Percentiles rank a stretch among this genome's conserved stretches.
Conservation (phyloP, 2,888 invertebrate genomes). For the Lydus trimaculatus region DNA sequence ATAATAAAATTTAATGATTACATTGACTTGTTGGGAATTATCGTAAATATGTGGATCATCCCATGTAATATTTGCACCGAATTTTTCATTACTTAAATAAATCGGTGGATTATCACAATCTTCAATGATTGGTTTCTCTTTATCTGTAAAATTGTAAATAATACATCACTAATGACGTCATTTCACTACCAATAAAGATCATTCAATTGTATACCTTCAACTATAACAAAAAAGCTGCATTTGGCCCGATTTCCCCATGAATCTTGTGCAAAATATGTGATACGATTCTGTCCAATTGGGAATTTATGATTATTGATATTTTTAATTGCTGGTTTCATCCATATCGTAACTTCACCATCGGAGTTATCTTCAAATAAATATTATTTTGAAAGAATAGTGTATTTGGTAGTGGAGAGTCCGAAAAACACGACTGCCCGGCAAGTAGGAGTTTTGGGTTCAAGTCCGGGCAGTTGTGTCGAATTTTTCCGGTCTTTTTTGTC, state of each 20-base stretch:
- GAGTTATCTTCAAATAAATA: conserved; percentile 65
- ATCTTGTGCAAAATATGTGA: conserved; percentile 72
- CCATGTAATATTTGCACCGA: conserved; percentile 64
- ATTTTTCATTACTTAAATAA: conserved; percentile 54
- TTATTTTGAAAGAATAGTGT: conserved; percentile 27
- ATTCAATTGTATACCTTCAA: conserved; percentile 61
- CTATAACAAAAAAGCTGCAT: conserved; percentile 67
- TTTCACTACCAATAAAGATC: not conserved
- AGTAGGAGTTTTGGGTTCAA: no score
- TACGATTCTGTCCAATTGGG: conserved; percentile 65
- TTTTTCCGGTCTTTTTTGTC: no score
- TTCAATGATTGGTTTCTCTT: conserved; percentile 66
- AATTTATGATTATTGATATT: conserved; percentile 61
- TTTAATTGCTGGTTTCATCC: conserved; percentile 67
- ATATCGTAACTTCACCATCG: conserved; percentile 63
- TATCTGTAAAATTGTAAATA: conserved; percentile 55
- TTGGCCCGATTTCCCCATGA: conserved; percentile 66
- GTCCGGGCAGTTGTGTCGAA: no score
- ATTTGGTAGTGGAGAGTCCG: no score
- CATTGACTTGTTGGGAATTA: conserved; percentile 62
- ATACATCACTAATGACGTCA: not conserved
- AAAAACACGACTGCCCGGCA: no score
- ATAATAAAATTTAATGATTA: conserved; percentile 31
- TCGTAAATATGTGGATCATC: conserved; percentile 67
- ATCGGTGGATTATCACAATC: conserved; percentile 67